Evolutionary conservation across 53 echinoderm and acorn worm genomes (phyloP).

Genomic region (Arbacia lixula): DNA sequence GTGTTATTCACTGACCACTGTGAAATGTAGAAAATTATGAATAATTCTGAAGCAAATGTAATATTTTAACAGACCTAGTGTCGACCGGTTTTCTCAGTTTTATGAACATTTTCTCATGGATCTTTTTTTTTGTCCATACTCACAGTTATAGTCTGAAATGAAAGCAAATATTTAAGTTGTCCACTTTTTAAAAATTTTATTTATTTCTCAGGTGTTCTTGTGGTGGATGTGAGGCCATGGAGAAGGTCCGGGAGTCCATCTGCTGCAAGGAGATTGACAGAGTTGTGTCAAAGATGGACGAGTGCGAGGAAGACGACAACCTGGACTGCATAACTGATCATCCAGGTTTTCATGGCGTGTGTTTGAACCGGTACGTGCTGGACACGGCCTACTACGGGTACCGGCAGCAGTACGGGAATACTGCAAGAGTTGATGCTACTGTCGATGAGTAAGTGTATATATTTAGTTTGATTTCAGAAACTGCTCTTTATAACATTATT

Average conservation of each 20-base stretch:
- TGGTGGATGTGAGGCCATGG: constrained; percentile 31
- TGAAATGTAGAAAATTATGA: neutral
- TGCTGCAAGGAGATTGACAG: constrained; percentile 45
- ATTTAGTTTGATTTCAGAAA: too few relatives aligned
- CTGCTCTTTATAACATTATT: too few relatives aligned
- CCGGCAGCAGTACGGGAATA: too few relatives aligned
- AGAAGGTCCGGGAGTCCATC: constrained; percentile 21
- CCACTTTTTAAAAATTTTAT: too few relatives aligned
- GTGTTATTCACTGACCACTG: neutral
- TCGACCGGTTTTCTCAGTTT: too few relatives aligned
- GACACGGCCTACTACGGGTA: too few relatives aligned
- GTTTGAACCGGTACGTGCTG: too few relatives aligned
- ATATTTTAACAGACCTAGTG: too few relatives aligned
- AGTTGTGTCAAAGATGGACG: constrained; percentile 39
- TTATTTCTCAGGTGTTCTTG: constrained; percentile 41
- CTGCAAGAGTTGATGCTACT: too few relatives aligned
- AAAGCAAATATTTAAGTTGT: too few relatives aligned
- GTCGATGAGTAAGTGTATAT: too few relatives aligned
- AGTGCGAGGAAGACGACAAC: constrained; percentile 11
- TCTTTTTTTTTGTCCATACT: too few relatives aligned
- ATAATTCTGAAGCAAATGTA: neutral
- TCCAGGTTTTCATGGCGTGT: constrained; percentile 39
- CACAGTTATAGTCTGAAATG: neutral
- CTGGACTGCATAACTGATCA: constrained; percentile 46
- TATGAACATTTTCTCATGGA: neutral